Percentiles rank a stretch among this genome's conserved stretches.
phyloP scores from a whole-genome alignment of 2,797 vertebrate species.

The Pseudochaenichthys georgianus region DNA sequence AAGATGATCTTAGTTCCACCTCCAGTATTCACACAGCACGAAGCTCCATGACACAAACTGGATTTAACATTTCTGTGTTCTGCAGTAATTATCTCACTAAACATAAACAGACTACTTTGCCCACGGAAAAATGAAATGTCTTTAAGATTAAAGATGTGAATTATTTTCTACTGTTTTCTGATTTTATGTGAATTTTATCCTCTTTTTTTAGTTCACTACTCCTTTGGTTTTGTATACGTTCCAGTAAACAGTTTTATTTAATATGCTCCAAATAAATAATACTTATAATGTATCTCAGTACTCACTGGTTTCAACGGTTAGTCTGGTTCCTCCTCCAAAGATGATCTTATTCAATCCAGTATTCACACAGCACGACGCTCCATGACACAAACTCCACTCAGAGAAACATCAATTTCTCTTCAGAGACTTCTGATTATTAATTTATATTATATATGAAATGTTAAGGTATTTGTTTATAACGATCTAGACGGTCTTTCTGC shows the following conservation, averaged over 20 bases:
- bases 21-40: no score
- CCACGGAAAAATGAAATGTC: no score
- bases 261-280: background rate
- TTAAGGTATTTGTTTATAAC: background rate
- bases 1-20: no score
- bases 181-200: no score
- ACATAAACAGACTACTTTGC: no score
- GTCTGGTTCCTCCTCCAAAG: background rate
- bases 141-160: no score
- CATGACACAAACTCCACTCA: background rate
- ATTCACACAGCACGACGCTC: background rate
- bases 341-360: background rate
- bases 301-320: conserved; percentile 1
- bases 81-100: no score
- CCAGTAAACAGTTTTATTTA: background rate
- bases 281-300: fast-evolving
- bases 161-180: no score
- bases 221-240: no score
- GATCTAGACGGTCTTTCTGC: background rate
- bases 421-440: background rate
- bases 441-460: background rate
- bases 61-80: no score
- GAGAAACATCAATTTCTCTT: background rate
- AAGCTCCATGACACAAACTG: no score
- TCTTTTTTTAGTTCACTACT: no score